Base-by-base conservation (phyloP, 37 sponge, comb jelly and placozoan species). In the Hormiphora californensis region DNA sequence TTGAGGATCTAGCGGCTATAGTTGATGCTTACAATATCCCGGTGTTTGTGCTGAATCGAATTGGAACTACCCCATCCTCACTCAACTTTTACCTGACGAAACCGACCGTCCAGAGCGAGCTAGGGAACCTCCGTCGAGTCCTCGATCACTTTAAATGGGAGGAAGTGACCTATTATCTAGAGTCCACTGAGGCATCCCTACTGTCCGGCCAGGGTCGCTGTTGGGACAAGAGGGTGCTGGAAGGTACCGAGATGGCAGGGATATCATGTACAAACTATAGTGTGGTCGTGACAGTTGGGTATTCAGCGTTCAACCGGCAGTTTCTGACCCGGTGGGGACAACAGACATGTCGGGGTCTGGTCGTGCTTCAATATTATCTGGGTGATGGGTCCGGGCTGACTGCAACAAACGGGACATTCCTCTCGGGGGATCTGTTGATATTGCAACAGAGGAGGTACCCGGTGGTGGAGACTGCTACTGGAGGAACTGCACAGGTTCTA, bases 31-130 rank as follows among this genome's bases (percentile, higher is more conserved):
- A 43, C 23, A 30, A 40, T 0, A 36, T 73, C 28, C 81, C 81
- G 1, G 43, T 46, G 25, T 73, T 73, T 30, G 81, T 73, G 9
- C 44, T 73, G 81, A 73, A 73, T 28, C 81, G 43, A 30, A 46
- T 73, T 22, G 43, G 46, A 28, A 73, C 21, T 8, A 32, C 7
- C 39, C 81, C 81, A 1, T 43, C 39, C 22, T 73, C 81, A 1
- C 81, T 46, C 44, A 73, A 73, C 44, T n/a, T 73, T 28, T 73
- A 36, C 81, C 46, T 73, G 44, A 73, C 81, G 46, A 73, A 43
- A 3, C 81, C 81, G 28, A 73, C 46, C 23, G 44, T 73, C 0
- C 46, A 43, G 46, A 43, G 17, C 22, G 81, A 73, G 44, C 40
- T 73, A 46, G 0, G 25, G 46, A 43, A n/a, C 27, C 44, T 73